These are phyloP conservation scores for Leucophenga maculata DNA, from an alignment of 2,888 invertebrate species.

Conservation along the genomic window DNA sequence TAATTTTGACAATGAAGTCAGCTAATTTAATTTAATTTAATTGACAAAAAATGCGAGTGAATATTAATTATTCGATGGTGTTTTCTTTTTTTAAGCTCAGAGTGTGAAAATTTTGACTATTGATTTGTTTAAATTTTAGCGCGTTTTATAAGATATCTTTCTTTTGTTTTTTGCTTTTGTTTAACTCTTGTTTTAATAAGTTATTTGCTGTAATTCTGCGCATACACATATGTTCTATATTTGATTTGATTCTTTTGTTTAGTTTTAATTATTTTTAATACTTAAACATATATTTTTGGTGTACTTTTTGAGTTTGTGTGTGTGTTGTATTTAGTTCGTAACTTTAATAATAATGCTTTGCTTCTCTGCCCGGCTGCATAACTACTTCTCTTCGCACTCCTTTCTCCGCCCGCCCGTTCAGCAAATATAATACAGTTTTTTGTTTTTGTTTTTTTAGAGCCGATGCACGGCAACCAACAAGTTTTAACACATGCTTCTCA, in stretches of 20 bases:
- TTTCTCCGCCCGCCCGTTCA: neutral
- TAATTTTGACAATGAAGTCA: too few species aligned
- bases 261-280: slow-evolving; percentile 33
- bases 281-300: slow-evolving; percentile 69
- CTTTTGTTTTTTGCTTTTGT: slow-evolving; percentile 5
- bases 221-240: slow-evolving; percentile 25
- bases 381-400: neutral
- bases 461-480: slow-evolving; percentile 12
- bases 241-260: slow-evolving; percentile 6
- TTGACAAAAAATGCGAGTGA: too few species aligned
- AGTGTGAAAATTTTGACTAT: too few species aligned
- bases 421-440: slow-evolving; percentile 54
- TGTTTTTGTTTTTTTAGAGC: neutral
- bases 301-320: slow-evolving; percentile 70
- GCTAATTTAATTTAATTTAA: too few species aligned
- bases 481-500: neutral
- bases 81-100: too few species aligned
- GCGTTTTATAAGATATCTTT: neutral
- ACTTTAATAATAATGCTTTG: slow-evolving; percentile 34
- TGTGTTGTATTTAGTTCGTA: slow-evolving; percentile 42
- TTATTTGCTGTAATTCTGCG: slow-evolving; percentile 14
- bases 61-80: slow-evolving; percentile 9
- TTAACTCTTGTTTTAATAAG: slow-evolving; percentile 36
- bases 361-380: slow-evolving; percentile 6
- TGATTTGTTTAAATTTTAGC: neutral